Percentiles rank a stretch among this genome's conserved stretches.
phyloP scores from a whole-genome alignment of 1,140 invertebrate genomes.

The Tribolium madens region DNA sequence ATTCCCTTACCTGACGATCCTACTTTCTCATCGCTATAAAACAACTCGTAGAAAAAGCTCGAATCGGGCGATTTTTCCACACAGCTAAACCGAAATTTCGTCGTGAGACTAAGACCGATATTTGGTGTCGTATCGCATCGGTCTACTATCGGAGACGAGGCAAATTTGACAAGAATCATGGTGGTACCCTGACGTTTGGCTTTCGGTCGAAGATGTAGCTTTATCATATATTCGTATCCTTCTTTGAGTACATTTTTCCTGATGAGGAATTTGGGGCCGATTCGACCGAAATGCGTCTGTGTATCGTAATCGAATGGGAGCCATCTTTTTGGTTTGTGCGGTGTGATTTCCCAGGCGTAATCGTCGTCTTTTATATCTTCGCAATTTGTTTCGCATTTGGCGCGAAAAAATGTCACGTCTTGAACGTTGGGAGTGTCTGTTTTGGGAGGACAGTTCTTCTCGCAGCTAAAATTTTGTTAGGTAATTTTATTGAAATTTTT shows the following conservation, averaged over 20 bases:
- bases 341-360: not conserved
- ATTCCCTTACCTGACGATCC: no score
- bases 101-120: not conserved
- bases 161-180: not conserved
- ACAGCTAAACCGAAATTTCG: not conserved
- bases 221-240: not conserved
- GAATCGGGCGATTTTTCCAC: not conserved
- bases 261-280: not conserved
- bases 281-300: not conserved
- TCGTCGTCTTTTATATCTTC: not conserved
- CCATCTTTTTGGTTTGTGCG: no score
- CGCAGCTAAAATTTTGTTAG: not conserved
- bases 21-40: not conserved
- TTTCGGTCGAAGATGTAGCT: not conserved
- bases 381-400: conserved; percentile 1
- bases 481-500: no score
- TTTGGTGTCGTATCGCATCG: not conserved
- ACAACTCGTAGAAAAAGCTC: not conserved
- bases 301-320: not conserved
- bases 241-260: not conserved
- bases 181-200: not conserved
- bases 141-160: not conserved
- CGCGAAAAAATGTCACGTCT: not conserved
- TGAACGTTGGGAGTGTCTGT: not conserved
- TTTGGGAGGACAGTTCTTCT: conserved; percentile 2